phyloP scores from a whole-genome alignment of 2,797 vertebrate species.

The Cirrhinus molitorella region DNA sequence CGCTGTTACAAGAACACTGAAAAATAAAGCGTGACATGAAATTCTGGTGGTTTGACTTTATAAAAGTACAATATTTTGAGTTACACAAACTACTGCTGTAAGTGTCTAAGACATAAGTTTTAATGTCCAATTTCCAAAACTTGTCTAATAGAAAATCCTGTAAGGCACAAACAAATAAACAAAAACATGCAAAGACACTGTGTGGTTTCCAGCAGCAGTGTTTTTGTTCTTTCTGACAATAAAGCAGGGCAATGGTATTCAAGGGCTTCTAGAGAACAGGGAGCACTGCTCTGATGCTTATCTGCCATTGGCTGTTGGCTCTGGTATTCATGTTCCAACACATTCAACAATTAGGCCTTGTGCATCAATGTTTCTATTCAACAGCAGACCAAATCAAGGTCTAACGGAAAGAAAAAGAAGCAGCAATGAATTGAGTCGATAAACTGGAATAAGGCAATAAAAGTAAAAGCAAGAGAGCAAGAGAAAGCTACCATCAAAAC shows the following conservation, averaged over 20 bases:
- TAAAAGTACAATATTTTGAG: neutral
- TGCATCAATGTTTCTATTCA: slow-evolving; percentile 5
- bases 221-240: neutral
- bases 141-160: neutral
- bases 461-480: neutral
- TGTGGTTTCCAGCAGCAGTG: neutral
- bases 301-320: slow-evolving; percentile 29
- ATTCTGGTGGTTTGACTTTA: too few species aligned
- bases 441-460: neutral
- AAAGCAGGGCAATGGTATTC: neutral
- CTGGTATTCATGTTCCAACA: slow-evolving; percentile 18
- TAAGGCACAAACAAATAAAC: neutral
- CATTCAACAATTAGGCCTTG: slow-evolving; percentile 24
- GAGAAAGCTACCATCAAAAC: neutral
- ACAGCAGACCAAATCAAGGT: slow-evolving; percentile 26
- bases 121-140: neutral
- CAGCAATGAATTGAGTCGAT: neutral
- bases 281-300: neutral
- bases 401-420: neutral
- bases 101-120: neutral
- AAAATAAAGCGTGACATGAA: too few species aligned
- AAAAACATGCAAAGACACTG: neutral
- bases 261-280: neutral
- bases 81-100: neutral
- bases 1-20: too few species aligned